Percentiles rank a stretch among this genome's conserved stretches.
Conservation (phyloP, 2,888 invertebrate genomes). For the Thymelicus lineola region DNA sequence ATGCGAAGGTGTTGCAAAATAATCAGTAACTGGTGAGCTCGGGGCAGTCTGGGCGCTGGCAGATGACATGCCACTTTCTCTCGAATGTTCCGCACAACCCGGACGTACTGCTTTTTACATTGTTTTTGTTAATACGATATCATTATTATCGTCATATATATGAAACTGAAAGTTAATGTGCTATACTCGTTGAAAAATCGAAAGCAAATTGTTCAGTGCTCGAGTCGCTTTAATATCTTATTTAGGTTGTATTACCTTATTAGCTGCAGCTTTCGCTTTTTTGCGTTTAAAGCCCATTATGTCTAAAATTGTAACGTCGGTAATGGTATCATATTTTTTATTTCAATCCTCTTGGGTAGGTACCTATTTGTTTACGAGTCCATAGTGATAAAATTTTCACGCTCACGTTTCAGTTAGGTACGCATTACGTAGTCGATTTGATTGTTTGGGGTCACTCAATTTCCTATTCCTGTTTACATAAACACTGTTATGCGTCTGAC, state of each 20-base stretch:
- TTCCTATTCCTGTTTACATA: conserved; percentile 40
- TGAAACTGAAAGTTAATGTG: conserved; percentile 76
- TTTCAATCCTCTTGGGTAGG: not conserved
- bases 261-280: conserved; percentile 42
- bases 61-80: conserved; percentile 77
- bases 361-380: conserved; percentile 1
- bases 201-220: conserved; percentile 66
- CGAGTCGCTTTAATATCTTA: conserved; percentile 48
- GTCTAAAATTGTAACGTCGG: conserved; percentile 43
- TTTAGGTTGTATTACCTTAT: conserved; percentile 52
- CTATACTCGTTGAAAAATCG: conserved; percentile 67
- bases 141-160: conserved; percentile 64
- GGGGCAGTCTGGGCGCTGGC: conserved; percentile 51
- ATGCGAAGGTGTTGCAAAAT: conserved; percentile 65
- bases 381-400: conserved; percentile 5
- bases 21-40: conserved; percentile 50
- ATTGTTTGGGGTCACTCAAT: conserved; percentile 26
- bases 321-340: conserved; percentile 33
- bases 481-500: conserved; percentile 2
- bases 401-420: not conserved
- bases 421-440: conserved; percentile 14
- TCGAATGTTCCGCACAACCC: conserved; percentile 64
- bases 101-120: conserved; percentile 69
- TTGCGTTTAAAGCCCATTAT: conserved; percentile 50
- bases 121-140: conserved; percentile 76